Evolutionary conservation across 1,140 invertebrate genomes (phyloP).

Genomic region (Bombyx mandarina): DNA sequence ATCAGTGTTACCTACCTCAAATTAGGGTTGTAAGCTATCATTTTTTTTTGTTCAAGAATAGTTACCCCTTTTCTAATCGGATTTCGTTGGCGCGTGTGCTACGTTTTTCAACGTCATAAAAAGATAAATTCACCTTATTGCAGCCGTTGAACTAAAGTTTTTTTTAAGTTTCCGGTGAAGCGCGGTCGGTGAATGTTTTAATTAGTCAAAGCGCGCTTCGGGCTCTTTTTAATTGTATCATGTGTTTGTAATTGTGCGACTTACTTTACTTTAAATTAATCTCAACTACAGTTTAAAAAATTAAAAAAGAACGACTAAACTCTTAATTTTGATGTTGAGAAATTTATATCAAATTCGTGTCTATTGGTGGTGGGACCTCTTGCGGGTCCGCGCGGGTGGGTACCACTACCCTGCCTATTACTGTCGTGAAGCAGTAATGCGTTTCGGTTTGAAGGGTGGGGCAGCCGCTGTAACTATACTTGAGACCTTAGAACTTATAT

Average conservation of each 20-base stretch:
- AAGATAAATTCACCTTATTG: conserved; percentile 61
- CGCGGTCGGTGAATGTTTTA: conserved; percentile 60
- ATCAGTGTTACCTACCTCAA: conserved; percentile 46
- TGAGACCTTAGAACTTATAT: too few species aligned
- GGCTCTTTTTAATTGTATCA: neutral
- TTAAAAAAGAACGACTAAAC: too few species aligned
- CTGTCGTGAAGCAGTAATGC: too few species aligned
- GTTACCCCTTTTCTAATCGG: conserved; percentile 68
- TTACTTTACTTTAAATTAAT: too few species aligned
- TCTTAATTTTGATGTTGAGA: too few species aligned
- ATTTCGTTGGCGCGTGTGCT: conserved; percentile 59
- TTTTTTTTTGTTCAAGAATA: conserved; percentile 48
- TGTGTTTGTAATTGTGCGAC: neutral
- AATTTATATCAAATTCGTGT: too few species aligned
- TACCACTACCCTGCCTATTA: too few species aligned
- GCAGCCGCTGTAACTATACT: too few species aligned
- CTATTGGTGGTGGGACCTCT: too few species aligned
- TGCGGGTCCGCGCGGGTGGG: too few species aligned
- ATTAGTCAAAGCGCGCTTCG: conserved; percentile 29
- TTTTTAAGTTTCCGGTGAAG: conserved; percentile 34
- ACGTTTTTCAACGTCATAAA: conserved; percentile 55
- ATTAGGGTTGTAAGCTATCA: conserved; percentile 58
- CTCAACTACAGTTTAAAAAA: too few species aligned
- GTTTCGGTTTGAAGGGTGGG: too few species aligned
- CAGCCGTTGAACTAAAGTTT: conserved; percentile 57